Evolutionary conservation across 2,888 invertebrate genomes (phyloP).

Genomic region (Acrobeloides nanus): DNA sequence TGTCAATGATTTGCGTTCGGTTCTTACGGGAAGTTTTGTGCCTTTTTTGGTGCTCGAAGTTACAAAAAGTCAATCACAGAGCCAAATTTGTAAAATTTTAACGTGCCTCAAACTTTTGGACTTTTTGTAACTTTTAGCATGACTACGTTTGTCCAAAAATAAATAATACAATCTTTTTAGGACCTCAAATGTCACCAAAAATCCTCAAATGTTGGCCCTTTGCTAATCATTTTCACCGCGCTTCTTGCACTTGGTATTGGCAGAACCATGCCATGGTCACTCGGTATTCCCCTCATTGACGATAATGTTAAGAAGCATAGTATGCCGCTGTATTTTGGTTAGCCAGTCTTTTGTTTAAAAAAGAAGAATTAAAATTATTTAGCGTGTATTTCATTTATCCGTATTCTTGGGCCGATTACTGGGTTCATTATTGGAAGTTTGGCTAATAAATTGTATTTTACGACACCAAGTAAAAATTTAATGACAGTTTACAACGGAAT

Average conservation of each 20-base stretch:
- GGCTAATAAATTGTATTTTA: conserved; percentile 40
- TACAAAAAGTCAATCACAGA: too few relatives aligned
- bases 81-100: too few relatives aligned
- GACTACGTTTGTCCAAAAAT: neutral
- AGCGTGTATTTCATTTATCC: conserved; percentile 49
- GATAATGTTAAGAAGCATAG: conserved; percentile 52
- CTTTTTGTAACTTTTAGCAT: neutral
- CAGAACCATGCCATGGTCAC: conserved; percentile 47
- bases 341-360: conserved; percentile 3
- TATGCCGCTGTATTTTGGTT: conserved; percentile 50
- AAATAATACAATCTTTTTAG: conserved; percentile 13
- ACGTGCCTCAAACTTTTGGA: conserved; percentile 4
- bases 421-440: conserved; percentile 51
- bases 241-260: conserved; percentile 51
- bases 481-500: too few relatives aligned
- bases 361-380: conserved; percentile 7
- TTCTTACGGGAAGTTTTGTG: conserved; percentile 31
- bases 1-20: conserved; percentile 39
- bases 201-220: conserved; percentile 36
- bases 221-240: conserved; percentile 46
- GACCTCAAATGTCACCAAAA: conserved; percentile 34
- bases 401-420: conserved; percentile 52
- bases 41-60: too few relatives aligned
- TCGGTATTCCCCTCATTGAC: conserved; percentile 52
- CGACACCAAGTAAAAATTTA: too few relatives aligned